Evolutionary conservation across 2,888 invertebrate genomes (phyloP).

Genomic region (Dermolepida albohirtum): DNA sequence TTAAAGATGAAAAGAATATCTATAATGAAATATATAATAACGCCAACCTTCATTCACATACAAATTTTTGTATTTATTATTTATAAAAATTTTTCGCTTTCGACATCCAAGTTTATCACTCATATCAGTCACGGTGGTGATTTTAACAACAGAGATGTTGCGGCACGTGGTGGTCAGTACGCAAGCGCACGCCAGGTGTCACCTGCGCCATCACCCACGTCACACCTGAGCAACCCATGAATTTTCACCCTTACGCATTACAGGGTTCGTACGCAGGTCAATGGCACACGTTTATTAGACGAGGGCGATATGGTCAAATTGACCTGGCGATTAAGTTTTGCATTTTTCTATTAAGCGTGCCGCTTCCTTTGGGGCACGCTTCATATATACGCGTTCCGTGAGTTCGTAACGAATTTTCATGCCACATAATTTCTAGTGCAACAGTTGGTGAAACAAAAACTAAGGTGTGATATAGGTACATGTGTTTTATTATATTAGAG

Average conservation of each 20-base stretch:
- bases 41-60: no score
- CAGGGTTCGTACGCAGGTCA: neutral
- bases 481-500: no score
- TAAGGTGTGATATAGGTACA: no score
- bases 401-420: conserved; percentile 53
- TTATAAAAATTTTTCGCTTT: no score
- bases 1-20: no score
- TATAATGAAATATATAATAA: no score
- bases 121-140: conserved; percentile 15
- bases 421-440: conserved; percentile 45
- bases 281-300: conserved; percentile 12
- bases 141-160: conserved; percentile 23
- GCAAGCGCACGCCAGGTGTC: conserved; percentile 55
- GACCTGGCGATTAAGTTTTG: conserved; percentile 48
- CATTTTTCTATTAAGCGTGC: conserved; percentile 48
- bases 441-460: conserved; percentile 45
- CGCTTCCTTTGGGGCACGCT: conserved; percentile 10
- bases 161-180: conserved; percentile 51
- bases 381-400: conserved; percentile 30
- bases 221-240: conserved; percentile 48
- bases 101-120: no score
- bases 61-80: no score
- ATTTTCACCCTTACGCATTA: conserved; percentile 21
- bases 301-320: conserved; percentile 51
- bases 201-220: conserved; percentile 52